Evolutionary conservation across 2,888 invertebrate species (phyloP).

Genomic region (Patella ulyssiponensis): DNA sequence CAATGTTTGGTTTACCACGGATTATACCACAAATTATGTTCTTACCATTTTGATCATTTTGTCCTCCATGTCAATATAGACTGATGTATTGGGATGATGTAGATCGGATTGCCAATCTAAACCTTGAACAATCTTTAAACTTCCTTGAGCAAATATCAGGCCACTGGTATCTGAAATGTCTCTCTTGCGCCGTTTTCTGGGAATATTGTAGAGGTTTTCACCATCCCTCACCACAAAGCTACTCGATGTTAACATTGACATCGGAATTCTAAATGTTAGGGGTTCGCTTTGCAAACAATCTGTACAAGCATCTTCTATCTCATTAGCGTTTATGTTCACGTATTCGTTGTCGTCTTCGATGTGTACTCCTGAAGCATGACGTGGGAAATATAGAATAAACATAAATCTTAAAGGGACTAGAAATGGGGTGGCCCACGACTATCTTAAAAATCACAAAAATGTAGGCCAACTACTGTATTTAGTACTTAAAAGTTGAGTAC

Average conservation of each 20-base stretch:
- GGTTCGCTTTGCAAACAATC: background rate
- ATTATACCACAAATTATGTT: background rate
- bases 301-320: background rate
- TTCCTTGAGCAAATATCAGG: conserved; percentile 23
- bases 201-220: background rate
- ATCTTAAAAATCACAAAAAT: too few species aligned
- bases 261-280: background rate
- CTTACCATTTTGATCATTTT: conserved; percentile 34
- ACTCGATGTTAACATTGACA: background rate
- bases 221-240: background rate
- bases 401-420: too few species aligned
- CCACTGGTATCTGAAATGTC: background rate
- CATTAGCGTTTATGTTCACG: background rate
- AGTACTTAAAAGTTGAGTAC: too few species aligned
- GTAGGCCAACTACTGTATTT: too few species aligned
- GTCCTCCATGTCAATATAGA: conserved; percentile 33
- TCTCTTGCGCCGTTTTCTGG: background rate
- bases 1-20: too few species aligned
- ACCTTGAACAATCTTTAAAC: conserved; percentile 35
- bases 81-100: conserved; percentile 32
- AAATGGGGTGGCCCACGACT: too few species aligned
- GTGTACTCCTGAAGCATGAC: background rate
- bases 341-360: background rate
- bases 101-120: conserved; percentile 40
- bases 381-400: background rate